Base-by-base conservation (phyloP, 2,888 invertebrate species). In the Sicus ferrugineus region DNA sequence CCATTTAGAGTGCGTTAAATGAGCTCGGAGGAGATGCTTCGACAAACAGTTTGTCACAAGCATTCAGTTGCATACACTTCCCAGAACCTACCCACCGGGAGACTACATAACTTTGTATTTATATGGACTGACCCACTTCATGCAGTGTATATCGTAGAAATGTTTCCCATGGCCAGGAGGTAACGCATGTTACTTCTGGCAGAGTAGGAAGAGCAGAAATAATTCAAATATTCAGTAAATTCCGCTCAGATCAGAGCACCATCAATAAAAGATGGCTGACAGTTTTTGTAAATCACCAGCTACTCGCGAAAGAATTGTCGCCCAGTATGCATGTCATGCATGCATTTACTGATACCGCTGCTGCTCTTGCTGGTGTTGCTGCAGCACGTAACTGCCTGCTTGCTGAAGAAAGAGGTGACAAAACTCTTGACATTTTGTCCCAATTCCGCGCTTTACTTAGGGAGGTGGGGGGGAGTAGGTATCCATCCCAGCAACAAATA, bases 351-450 rank as follows among this genome's bases (percentile, higher is more conserved):
- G 46, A n/a, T 46, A n/a, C 6, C 19, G 6, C 19, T 46, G 46
- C n/a, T 46, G 46, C n/a, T 46, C n/a, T 46, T 46, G 46, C n/a
- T 46, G 6, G n/a, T n/a, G 54, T 54, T 54, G 54, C 28, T 54
- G 21, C n/a, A 38, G 38, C 38, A 9, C 38, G 38, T 7, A 9
- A 9, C 38, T 7, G 14, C 14, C n/a, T 46, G 46, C 50, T 5
- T 11, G 23, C 50, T 3, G 9, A 11, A 7, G 50, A 6, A 3
- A 26, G 16, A 38, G 58, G 58, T 46, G 58, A 58, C 67, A 48
- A 46, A 31, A n/a, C 38, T 54, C 26, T 62, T 62, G 52, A 62
- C 68, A 61, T 52, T 62, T 68, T 68, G 68, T 68, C 38, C 68
- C 68, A 62, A 68, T 68, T 68, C 46, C 54, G 26, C 16, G 11